Evolutionary conservation across 2,113 vertebrate species (phyloP).

Genomic region (Ovis canadensis): DNA sequence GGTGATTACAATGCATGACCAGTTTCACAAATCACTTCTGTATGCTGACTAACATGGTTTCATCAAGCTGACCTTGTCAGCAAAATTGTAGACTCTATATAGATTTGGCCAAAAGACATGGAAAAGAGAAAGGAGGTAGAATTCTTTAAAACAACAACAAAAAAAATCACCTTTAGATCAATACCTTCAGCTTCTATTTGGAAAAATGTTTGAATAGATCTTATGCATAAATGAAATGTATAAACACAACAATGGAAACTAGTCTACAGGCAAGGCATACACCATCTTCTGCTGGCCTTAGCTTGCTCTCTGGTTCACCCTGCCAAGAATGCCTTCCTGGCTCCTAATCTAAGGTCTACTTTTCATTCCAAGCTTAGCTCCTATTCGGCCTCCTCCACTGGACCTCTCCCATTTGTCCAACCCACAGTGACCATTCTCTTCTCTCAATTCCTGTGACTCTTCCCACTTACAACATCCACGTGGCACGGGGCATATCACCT

Average conservation of each 20-base stretch:
- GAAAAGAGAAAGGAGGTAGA: background rate
- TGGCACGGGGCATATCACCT: background rate
- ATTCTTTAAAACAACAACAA: background rate
- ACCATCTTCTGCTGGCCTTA: background rate
- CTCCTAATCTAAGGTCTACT: background rate
- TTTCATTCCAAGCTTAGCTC: slow-evolving; percentile 26
- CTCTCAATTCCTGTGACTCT: background rate
- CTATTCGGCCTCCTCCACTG: background rate
- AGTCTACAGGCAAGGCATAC: background rate
- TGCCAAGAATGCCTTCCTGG: background rate
- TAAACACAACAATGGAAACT: background rate
- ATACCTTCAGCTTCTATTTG: background rate
- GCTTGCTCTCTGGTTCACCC: rapidly evolving
- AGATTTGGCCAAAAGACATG: background rate
- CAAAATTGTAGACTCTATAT: background rate
- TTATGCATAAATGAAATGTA: background rate
- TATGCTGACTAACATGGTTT: background rate
- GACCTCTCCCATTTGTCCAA: background rate
- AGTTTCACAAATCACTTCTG: background rate
- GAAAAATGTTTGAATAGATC: background rate
- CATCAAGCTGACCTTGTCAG: background rate
- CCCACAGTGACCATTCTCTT: background rate
- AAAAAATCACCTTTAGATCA: background rate
- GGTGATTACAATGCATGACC: background rate
- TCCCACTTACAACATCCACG: background rate